Evolutionary conservation across 2,888 invertebrate species (phyloP).

Genomic region (Calameuta filiformis): DNA sequence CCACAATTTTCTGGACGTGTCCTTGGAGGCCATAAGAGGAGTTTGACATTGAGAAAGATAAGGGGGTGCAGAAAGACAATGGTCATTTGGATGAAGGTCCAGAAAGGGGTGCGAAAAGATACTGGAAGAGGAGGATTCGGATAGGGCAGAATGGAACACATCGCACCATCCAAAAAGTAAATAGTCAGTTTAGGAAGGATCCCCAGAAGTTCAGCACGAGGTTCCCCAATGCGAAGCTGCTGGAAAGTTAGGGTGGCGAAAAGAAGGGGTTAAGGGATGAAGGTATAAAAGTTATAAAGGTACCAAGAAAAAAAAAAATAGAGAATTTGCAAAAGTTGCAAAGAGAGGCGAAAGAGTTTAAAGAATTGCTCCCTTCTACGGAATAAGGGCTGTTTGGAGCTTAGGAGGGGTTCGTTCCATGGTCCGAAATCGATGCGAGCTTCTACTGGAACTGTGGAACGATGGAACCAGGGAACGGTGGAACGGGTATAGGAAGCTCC

Average conservation of each 20-base stretch:
- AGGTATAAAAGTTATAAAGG: not conserved
- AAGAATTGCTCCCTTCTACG: not conserved
- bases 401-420: constrained; percentile 13
- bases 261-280: not conserved
- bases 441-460: constrained; percentile 18
- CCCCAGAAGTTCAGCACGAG: no score
- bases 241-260: not conserved
- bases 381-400: no score
- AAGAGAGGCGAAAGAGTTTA: constrained; percentile 2
- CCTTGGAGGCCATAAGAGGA: not conserved
- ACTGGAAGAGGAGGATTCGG: not conserved
- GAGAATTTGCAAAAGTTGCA: not conserved
- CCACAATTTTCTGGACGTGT: not conserved
- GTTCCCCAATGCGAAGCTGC: not conserved
- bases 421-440: constrained; percentile 41
- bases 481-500: not conserved
- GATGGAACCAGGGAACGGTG: no score
- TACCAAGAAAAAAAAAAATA: constrained; percentile 1
- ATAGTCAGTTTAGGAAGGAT: not conserved
- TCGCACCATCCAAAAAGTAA: not conserved
- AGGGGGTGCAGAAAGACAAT: not conserved
- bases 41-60: not conserved
- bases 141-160: not conserved
- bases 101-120: not conserved
- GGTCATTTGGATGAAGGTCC: no score